phyloP scores from a whole-genome alignment of 2,888 invertebrate species.

The Mylabris sibirica region DNA sequence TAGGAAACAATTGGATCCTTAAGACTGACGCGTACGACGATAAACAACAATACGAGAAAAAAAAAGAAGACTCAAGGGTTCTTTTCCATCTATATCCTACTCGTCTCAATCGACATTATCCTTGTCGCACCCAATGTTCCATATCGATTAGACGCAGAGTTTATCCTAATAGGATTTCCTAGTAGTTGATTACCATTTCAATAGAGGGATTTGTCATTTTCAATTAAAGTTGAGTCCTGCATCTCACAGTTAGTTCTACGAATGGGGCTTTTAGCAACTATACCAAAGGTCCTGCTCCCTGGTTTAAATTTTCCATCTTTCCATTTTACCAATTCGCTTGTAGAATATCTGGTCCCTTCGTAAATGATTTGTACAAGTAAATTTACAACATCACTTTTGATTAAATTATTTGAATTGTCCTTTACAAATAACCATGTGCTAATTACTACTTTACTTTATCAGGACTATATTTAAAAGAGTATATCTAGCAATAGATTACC shows the following conservation, averaged over 20 bases:
- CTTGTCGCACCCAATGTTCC: constrained; percentile 38
- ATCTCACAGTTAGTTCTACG: constrained; percentile 55
- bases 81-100: constrained; percentile 32
- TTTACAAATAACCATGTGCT: neutral
- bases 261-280: constrained; percentile 47
- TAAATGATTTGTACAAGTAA: constrained; percentile 16
- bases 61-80: constrained; percentile 21
- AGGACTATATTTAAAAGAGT: neutral
- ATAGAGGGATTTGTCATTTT: constrained; percentile 65
- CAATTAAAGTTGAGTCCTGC: constrained; percentile 64
- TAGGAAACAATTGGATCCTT: constrained; percentile 10
- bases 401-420: constrained; percentile 10
- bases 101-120: constrained; percentile 30
- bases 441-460: neutral
- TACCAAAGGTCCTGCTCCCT: constrained; percentile 39
- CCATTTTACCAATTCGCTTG: constrained; percentile 1
- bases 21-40: constrained; percentile 1
- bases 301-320: neutral
- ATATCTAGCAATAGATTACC: neutral
- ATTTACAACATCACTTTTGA: neutral
- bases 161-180: constrained; percentile 65
- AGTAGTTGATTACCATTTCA: constrained; percentile 65
- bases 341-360: constrained; percentile 11
- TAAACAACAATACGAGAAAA: neutral
- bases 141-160: constrained; percentile 62